Base-by-base conservation (phyloP, 2,888 invertebrate genomes). In the Elmis aenea region DNA sequence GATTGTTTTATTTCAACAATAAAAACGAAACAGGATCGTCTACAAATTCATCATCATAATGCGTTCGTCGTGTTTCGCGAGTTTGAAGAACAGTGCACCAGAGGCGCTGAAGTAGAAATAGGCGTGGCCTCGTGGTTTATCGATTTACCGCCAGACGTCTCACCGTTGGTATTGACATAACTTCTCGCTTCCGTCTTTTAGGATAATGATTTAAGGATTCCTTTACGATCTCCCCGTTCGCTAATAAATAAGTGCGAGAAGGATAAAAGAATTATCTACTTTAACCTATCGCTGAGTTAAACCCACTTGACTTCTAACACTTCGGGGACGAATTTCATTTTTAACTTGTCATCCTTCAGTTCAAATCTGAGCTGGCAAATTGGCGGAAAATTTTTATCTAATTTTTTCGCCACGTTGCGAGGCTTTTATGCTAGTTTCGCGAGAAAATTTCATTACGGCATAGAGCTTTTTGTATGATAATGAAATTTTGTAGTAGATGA, bases 111-210 rank as follows among this genome's bases (percentile, higher is more conserved):
- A 33, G 41, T 28, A 32, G 36, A 36, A 41, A 37, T 32, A 37
- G 37, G 36, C 14, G 41, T 36, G 28, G 16, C 25, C 33, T 13
- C 36, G 29, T 36, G 37, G 36, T 41, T 36, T 35, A 40, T 40
- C 40, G 40, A 40, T 40, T 40, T 36, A 40, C 40, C 35, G 40
- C 40, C 28, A 35, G 24, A n/a, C 41, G 37, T 37, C 41, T 41
- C 41, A 41, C 29, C 33, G 41, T 28, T 26, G 35, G 25, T 41
- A 41, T 41, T 41, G 41, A 36, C 41, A 41, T 41, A 41, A 41
- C 41, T 41, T 41, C 28, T 33, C 26, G 41, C 33, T 41, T 41
- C 41, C 32, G 28, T 41, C 36, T 35, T 23, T 23, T 34, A 20
- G 27, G 28, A 18, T 14, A 21, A 25, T 26, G 26, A 30, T 37